Evolutionary conservation across 1,140 invertebrate genomes (phyloP), one percentile per base, ranked within the genome.

Genomic region (Camponotus pennsylvanicus): DNA sequence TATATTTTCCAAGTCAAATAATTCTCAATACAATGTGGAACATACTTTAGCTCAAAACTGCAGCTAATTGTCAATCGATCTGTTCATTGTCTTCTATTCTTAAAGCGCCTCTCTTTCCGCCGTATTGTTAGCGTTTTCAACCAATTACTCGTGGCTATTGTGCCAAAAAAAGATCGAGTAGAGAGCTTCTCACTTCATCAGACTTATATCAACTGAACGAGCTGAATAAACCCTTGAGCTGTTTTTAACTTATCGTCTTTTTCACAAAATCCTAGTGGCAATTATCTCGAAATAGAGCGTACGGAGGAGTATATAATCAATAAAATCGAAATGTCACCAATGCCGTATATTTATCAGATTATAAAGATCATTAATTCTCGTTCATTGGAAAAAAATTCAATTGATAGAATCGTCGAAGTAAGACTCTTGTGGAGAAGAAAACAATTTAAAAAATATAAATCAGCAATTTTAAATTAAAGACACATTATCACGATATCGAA

Each of bases 41-140:
- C 9, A 55, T 63, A 42, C 49, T 55, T 37, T 8, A 67, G 59
- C 45, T 67, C 34, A 45, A 45, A 55, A 91, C 32, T 83, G 64
- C 79, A 66, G 70, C 82, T 91, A 87, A 90, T 92, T 89, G 75
- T 70, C 57, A 85, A 91, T 91, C 87, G 67, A 86, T 88, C 49
- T 59, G 59, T 70, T 59, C 52, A 45, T 5, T 45, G 84, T 86
- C 57, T 80, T 84, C 63, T 45, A 55, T 64, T 15, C 63, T 89
- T 87, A 84, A 89, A 76, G 3, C 69, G 40, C 40, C 76, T 45
- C 49, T 49, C 61, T 83, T 75, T 75, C 55, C 34, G 34, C 18
- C 52, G 37, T 89, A 67, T 82, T 49, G 85, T 66, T 61, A 67
- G 37, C 55, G 21, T 34, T 75, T 52, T 73, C 85, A 70, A 73